These are phyloP conservation scores for Cebidichthys violaceus DNA, from an alignment of 2,113 vertebrate species.

Conservation along the genomic window DNA sequence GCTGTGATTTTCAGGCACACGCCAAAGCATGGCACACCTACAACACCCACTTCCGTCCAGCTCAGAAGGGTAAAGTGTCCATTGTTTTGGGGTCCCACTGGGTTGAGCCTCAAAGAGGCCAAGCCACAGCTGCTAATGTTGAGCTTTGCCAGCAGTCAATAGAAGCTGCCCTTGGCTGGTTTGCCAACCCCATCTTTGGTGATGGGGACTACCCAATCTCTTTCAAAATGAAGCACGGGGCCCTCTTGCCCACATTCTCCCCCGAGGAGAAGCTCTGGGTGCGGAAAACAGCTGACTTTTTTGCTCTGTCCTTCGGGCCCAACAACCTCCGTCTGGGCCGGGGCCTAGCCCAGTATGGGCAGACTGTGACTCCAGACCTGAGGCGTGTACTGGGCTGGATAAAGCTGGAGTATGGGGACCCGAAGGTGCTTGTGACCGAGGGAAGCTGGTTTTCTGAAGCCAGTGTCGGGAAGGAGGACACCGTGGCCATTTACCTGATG, in stretches of 20 bases:
- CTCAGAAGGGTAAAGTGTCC: constrained; percentile 90
- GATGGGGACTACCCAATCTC: constrained; percentile 90
- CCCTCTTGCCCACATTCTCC: constrained; percentile 85
- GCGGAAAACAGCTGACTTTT: constrained; percentile 92
- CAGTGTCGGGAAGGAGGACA: constrained; percentile 90
- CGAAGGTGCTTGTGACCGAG: constrained; percentile 89
- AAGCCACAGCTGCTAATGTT: constrained; percentile 74
- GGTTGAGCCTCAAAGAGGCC: constrained; percentile 88
- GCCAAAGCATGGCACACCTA: constrained; percentile 94
- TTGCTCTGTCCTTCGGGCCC: constrained; percentile 95
- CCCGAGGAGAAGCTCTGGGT: constrained; percentile 86
- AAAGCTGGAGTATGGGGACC: constrained; percentile 90
- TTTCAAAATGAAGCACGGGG: constrained; percentile 80
- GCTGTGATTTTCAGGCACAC: constrained; percentile 87
- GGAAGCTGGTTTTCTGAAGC: constrained; percentile 95
- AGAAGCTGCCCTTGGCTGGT: constrained; percentile 93
- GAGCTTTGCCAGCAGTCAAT: constrained; percentile 90
- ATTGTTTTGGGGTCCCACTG: constrained; percentile 95
- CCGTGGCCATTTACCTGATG: constrained; percentile 91
- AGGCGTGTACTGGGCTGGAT: constrained; percentile 91
- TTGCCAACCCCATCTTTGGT: constrained; percentile 92
- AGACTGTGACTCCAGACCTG: constrained; percentile 87
- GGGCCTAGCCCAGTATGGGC: constrained; percentile 83
- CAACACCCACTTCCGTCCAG: constrained; percentile 84
- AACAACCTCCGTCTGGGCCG: constrained; percentile 88